Percentiles rank a stretch among this genome's conserved stretches.
Evolutionary conservation across 1,140 invertebrate genomes (phyloP).

Genomic region (Saccostrea cuccullata): DNA sequence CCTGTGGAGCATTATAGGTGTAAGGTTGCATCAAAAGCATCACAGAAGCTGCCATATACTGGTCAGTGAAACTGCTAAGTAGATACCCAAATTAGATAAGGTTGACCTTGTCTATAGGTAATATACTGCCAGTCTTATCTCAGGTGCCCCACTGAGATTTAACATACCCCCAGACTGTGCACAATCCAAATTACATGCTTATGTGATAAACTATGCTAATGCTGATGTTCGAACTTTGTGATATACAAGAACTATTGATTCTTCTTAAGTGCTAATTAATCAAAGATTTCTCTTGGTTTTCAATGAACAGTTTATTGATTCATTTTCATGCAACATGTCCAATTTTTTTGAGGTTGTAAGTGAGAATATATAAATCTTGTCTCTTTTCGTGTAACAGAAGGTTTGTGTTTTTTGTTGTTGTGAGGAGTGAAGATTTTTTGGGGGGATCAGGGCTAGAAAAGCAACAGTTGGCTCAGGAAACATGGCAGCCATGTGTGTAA

Average conservation of each 20-base stretch:
- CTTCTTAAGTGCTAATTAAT: slow-evolving; percentile 27
- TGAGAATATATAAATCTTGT: slow-evolving; percentile 5
- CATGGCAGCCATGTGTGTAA: slow-evolving; percentile 23
- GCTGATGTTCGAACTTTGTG: not conserved
- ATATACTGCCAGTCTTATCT: not conserved
- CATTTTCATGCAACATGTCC: slow-evolving; percentile 20
- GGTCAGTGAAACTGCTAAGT: not conserved
- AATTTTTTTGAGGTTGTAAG: not conserved
- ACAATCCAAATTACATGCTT: slow-evolving; percentile 31
- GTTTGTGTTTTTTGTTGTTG: not conserved
- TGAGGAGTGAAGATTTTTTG: not conserved
- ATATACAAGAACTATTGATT: slow-evolving; percentile 24
- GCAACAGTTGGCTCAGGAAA: slow-evolving; percentile 25
- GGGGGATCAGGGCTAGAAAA: not conserved
- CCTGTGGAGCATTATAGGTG: not conserved
- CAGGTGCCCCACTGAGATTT: not conserved
- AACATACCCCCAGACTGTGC: not conserved
- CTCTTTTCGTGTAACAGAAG: not conserved
- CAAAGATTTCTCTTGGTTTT: slow-evolving; percentile 16
- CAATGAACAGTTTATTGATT: not conserved
- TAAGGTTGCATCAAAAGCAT: slow-evolving; percentile 16
- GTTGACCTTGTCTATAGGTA: not conserved
- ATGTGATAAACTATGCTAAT: not conserved
- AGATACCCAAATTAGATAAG: slow-evolving; percentile 4
- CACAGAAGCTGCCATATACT: not conserved